Conservation (phyloP, 2,797 vertebrate species). For the Pseudochromis fuscus region DNA sequence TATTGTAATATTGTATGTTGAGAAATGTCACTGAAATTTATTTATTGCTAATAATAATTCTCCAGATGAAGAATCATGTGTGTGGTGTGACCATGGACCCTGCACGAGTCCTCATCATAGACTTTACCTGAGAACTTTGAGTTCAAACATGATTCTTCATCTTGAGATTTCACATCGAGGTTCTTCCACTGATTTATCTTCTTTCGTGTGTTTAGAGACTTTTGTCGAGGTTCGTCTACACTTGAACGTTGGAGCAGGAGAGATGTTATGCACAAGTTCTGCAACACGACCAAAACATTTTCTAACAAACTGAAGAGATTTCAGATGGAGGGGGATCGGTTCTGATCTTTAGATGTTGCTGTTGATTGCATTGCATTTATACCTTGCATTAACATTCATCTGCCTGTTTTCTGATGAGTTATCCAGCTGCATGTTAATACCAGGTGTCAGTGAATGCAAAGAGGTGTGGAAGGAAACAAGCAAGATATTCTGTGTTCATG, state of each 20-base stretch:
- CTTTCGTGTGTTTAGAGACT: slow-evolving; percentile 1
- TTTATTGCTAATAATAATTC: slow-evolving; percentile 36
- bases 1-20: slow-evolving; percentile 31
- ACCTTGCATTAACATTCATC: too few species aligned
- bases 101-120: neutral
- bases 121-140: neutral
- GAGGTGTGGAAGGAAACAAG: too few species aligned
- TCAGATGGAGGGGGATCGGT: too few species aligned
- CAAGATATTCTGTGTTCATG: too few species aligned
- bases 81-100: neutral
- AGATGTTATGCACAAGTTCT: neutral
- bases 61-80: slow-evolving; percentile 10
- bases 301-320: too few species aligned
- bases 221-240: neutral
- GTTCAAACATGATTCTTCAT: slow-evolving; percentile 7
- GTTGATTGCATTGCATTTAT: too few species aligned
- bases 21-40: slow-evolving; percentile 42
- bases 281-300: neutral
- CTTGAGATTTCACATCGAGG: neutral
- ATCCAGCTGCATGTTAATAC: too few species aligned
- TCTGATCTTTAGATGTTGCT: too few species aligned
- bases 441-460: too few species aligned
- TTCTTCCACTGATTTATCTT: slow-evolving; percentile 10
- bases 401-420: too few species aligned
- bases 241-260: slow-evolving; percentile 7